Conservation (phyloP, 2,888 invertebrate genomes). For the Opisthograptis luteolata region DNA sequence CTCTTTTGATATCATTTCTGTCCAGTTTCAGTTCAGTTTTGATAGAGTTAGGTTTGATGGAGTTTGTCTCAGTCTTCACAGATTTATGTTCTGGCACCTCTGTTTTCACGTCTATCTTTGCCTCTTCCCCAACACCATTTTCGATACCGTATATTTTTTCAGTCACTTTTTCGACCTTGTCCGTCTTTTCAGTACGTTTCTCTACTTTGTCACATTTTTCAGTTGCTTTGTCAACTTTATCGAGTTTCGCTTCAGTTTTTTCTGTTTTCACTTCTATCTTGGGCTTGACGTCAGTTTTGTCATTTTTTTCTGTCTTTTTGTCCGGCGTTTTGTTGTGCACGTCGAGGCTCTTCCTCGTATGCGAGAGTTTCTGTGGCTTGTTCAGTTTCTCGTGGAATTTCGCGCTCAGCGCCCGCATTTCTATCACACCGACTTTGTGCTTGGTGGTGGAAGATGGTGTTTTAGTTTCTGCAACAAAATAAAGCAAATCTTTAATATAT, state of each 20-base stretch:
- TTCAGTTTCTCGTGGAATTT: slow-evolving; percentile 71
- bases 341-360: slow-evolving; percentile 66
- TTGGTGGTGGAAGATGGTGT: slow-evolving; percentile 55
- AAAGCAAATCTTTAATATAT: not conserved
- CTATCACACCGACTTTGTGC: slow-evolving; percentile 77
- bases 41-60: slow-evolving; percentile 33
- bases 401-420: slow-evolving; percentile 77
- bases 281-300: slow-evolving; percentile 43
- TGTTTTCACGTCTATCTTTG: slow-evolving; percentile 36
- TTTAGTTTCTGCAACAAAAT: slow-evolving; percentile 60
- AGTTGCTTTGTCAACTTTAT: slow-evolving; percentile 34
- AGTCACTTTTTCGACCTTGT: too few species aligned
- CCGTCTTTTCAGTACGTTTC: slow-evolving; percentile 24
- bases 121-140: too few species aligned
- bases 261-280: slow-evolving; percentile 41
- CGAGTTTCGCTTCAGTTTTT: slow-evolving; percentile 40
- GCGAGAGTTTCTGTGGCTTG: slow-evolving; percentile 59
- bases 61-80: slow-evolving; percentile 30
- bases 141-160: too few species aligned
- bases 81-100: slow-evolving; percentile 28
- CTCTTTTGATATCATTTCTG: slow-evolving; percentile 19
- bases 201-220: slow-evolving; percentile 32
- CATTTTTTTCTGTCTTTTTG: slow-evolving; percentile 30
- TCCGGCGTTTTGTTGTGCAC: slow-evolving; percentile 63
- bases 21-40: slow-evolving; percentile 30